Evolutionary conservation across 2,797 vertebrate genomes (phyloP).

Genomic region (Sylvia borin): DNA sequence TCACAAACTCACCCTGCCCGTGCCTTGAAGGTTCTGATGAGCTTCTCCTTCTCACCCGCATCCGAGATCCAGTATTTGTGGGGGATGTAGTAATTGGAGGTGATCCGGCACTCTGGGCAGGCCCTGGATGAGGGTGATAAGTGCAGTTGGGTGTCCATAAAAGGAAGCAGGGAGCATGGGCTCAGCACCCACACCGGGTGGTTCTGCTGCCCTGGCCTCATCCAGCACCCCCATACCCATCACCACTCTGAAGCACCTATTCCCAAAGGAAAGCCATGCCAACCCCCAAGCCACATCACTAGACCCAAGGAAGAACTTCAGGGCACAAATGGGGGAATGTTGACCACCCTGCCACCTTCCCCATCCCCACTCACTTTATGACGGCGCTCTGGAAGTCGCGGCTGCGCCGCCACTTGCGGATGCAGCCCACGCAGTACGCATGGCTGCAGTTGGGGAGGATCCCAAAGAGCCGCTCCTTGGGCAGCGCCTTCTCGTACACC

Average conservation of each 20-base stretch:
- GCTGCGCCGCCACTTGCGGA: slow-evolving; percentile 86
- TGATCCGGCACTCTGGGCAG: slow-evolving; percentile 89
- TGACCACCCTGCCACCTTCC: not conserved
- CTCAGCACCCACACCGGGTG: not conserved
- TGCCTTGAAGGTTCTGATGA: slow-evolving; percentile 85
- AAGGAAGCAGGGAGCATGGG: not conserved
- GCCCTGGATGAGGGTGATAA: slow-evolving; percentile 62
- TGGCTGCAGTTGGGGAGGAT: slow-evolving; percentile 91
- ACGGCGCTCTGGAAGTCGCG: slow-evolving; percentile 79
- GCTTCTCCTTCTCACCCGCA: slow-evolving; percentile 77
- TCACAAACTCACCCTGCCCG: slow-evolving; percentile 76
- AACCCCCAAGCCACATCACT: not conserved
- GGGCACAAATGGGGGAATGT: fast-evolving
- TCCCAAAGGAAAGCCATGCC: not conserved
- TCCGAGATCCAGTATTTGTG: slow-evolving; percentile 87
- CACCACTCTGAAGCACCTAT: fast-evolving
- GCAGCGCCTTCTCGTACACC: slow-evolving; percentile 83
- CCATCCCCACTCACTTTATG: slow-evolving; percentile 79
- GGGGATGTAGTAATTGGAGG: slow-evolving; percentile 89
- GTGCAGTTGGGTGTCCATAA: no score
- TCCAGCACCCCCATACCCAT: not conserved
- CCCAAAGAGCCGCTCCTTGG: slow-evolving; percentile 80
- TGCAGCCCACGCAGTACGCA: slow-evolving; percentile 86
- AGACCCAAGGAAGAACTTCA: not conserved
- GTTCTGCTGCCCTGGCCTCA: not conserved